Evolutionary conservation across 2,888 invertebrate species (phyloP), one percentile per base, ranked within the genome.

Genomic region (Cheilosia soror): DNA sequence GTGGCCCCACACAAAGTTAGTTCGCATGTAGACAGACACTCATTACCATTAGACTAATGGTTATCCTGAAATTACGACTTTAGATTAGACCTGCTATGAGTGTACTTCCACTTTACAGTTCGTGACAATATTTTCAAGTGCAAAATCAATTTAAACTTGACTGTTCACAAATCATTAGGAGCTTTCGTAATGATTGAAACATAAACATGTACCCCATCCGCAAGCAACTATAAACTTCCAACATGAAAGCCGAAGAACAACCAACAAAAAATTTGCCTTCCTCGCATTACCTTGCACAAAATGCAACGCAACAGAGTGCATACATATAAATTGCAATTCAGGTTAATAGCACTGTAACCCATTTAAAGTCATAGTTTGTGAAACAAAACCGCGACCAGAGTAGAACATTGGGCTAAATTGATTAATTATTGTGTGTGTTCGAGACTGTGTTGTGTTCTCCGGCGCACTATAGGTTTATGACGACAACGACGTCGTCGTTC

Each of bases 351-450:
- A 57, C 66, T 76, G 72, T 85, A 81, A 85, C 85, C 85, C 31
- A 85, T 85, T 85, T 85, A 57, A 77, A 77, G 37, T 71, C 60
- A 80, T 53, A 76, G 71, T 72, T 76, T 76, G 66, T 80, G 49
- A 71, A 80, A 80, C 65, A 80, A 71, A 85, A 60, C 69, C 55
- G 60, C 80, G 42, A 84, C 51, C 65, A 58, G 72, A 33, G 66
- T 51, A 63, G 72, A 66, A 63, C 76, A 85, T 76, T 85, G 84
- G 69, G 69, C 72, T 81, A 81, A 81, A 81, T 81, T 85, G 85
- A 85, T 85, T 85, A 85, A 85, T 85, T 85, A 85, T 81, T 81
- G 66, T 84, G 72, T 85, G 66, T 77, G 62, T 72, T 62, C 66
- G 81, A 57, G 76, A 80, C 58, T 72, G 62, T 76, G 79, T 58